Percentiles rank a stretch among this genome's conserved stretches.
Conservation (phyloP, 2,888 invertebrate genomes). For the Ecliptopera silaceata region DNA sequence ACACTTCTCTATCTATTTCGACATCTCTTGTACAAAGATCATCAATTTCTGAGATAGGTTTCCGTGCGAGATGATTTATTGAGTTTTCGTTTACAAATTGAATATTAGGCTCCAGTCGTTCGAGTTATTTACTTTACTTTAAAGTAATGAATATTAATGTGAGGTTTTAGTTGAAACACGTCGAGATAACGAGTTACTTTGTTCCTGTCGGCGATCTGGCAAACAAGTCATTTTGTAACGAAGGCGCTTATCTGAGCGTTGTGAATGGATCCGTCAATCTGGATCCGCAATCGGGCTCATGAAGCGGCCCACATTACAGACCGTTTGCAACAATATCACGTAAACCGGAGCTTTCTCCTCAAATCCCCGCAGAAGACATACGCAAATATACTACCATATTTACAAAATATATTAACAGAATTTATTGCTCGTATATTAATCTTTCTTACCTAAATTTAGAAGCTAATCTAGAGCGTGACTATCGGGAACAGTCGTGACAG, state of each 20-base stretch:
- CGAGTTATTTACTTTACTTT: constrained; percentile 25
- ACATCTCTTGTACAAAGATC: constrained; percentile 59
- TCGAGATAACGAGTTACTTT: constrained; percentile 40
- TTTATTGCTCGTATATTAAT: constrained; percentile 66
- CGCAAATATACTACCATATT: constrained; percentile 61
- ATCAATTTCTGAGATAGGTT: constrained; percentile 70
- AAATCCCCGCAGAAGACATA: constrained; percentile 58
- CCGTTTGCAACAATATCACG: constrained; percentile 49
- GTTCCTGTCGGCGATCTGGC: constrained; percentile 24
- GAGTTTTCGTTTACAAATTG: constrained; percentile 53
- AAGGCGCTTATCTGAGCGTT: constrained; percentile 49
- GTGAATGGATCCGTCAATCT: constrained; percentile 66
- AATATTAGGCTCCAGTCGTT: constrained; percentile 48
- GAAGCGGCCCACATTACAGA: constrained; percentile 45
- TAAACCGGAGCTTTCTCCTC: constrained; percentile 54
- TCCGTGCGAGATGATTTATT: constrained; percentile 66
- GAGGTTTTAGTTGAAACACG: constrained; percentile 37
- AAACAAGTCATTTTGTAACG: constrained; percentile 51
- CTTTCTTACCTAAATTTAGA: constrained; percentile 60
- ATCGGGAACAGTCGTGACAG: constrained; percentile 34
- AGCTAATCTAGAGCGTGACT: constrained; percentile 74
- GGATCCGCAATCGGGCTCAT: constrained; percentile 52
- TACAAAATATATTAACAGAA: constrained; percentile 73
- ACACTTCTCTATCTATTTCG: constrained; percentile 62
- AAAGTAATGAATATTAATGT: constrained; percentile 31